These are phyloP conservation scores for Hemibagrus wyckioides DNA, from an alignment of 2,113 vertebrate genomes.

Conservation along the genomic window DNA sequence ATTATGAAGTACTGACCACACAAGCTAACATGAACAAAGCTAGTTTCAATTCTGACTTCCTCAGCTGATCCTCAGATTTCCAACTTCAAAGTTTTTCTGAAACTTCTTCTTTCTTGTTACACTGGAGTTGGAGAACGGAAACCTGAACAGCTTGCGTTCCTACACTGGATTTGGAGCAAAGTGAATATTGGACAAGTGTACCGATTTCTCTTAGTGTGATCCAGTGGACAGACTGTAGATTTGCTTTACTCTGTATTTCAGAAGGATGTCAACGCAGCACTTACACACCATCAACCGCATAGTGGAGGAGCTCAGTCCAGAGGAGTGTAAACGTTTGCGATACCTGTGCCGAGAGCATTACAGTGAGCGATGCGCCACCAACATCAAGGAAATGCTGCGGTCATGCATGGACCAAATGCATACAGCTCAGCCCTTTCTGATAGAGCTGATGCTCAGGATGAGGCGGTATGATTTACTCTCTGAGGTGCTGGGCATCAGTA, in stretches of 20 bases:
- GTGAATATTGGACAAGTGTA: background rate
- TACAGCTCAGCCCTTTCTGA: slow-evolving; percentile 55
- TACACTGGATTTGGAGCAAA: background rate
- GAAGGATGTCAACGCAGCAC: slow-evolving; percentile 23
- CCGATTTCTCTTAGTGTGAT: background rate
- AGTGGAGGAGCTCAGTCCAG: slow-evolving; percentile 21
- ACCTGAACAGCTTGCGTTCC: background rate
- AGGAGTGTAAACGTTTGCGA: slow-evolving; percentile 18
- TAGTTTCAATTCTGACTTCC: background rate
- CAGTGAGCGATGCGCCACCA: background rate
- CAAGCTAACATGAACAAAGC: background rate
- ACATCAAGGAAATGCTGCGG: slow-evolving; percentile 19
- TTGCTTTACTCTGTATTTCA: background rate
- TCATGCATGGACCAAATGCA: background rate
- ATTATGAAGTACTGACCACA: background rate
- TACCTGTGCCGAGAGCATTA: slow-evolving; percentile 32
- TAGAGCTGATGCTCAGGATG: slow-evolving; percentile 78
- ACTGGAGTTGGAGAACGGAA: background rate
- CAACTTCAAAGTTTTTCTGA: background rate
- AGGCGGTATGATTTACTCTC: slow-evolving; percentile 83
- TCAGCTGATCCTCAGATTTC: background rate
- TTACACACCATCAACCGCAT: slow-evolving; percentile 12
- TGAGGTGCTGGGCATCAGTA: slow-evolving; percentile 71
- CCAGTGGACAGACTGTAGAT: slow-evolving; percentile 22
- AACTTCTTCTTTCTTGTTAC: background rate